These are phyloP conservation scores for Ictidomys tridecemlineatus DNA, from an alignment of 2,113 vertebrate species.

Conservation along the genomic window DNA sequence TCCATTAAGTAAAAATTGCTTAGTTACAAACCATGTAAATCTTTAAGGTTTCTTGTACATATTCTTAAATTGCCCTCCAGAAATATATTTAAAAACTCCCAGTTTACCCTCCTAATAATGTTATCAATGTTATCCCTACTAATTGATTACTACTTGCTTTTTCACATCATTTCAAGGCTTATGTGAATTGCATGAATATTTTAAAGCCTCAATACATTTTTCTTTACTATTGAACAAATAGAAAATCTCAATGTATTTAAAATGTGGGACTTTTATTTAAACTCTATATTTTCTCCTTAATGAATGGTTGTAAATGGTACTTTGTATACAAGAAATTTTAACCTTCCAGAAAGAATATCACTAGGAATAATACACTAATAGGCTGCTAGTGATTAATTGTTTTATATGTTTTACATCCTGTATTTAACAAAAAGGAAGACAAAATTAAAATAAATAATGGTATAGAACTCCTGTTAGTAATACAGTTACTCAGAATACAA, in stretches of 20 bases:
- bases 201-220: not conserved
- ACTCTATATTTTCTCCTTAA: not conserved
- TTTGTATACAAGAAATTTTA: not conserved
- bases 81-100: not conserved
- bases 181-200: not conserved
- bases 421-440: slow-evolving; percentile 17
- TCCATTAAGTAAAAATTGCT: not conserved
- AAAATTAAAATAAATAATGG: not conserved
- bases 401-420: slow-evolving; percentile 14
- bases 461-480: not conserved
- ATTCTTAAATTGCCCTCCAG: not conserved
- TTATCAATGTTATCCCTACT: not conserved
- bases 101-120: not conserved
- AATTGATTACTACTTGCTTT: not conserved
- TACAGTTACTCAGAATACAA: not conserved
- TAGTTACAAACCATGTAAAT: not conserved
- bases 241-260: not conserved
- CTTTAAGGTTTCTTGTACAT: not conserved
- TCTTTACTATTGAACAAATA: not conserved
- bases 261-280: not conserved
- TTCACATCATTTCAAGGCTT: not conserved
- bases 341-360: not conserved
- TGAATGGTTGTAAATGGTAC: not conserved
- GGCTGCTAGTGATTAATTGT: not conserved
- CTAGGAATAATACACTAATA: not conserved